A percentile compares a stretch with the other conserved stretches of the same genome.
These are phyloP conservation scores for Scotopteryx bipunctaria DNA, from an alignment of 2,888 invertebrate species.

Conservation along the genomic window DNA sequence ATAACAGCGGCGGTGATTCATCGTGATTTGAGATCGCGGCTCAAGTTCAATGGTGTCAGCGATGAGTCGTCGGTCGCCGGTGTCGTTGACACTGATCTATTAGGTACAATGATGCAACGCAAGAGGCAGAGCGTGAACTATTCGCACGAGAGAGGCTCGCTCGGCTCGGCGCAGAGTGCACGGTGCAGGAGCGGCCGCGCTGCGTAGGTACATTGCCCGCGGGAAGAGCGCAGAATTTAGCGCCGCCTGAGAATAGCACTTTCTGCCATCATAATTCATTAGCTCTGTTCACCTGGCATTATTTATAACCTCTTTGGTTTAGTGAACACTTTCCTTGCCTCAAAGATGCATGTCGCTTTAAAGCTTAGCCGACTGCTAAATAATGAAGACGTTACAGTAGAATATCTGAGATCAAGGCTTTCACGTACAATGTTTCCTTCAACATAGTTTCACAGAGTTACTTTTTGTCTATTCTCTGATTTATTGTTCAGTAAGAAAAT, in stretches of 20 bases:
- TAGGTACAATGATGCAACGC: constrained; percentile 67
- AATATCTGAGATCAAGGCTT: constrained; percentile 65
- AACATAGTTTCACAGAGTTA: constrained; percentile 46
- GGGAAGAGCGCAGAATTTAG: constrained; percentile 45
- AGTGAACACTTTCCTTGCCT: constrained; percentile 64
- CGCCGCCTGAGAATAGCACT: constrained; percentile 50
- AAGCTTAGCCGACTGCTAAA: constrained; percentile 39
- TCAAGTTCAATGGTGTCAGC: constrained; percentile 60
- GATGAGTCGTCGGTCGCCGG: constrained; percentile 61
- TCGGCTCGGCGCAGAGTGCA: constrained; percentile 29
- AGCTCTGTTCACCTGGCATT: constrained; percentile 67
- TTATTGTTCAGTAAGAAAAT: constrained; percentile 49
- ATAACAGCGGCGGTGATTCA: constrained; percentile 47
- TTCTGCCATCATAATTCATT: constrained; percentile 75
- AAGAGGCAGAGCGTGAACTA: constrained; percentile 67
- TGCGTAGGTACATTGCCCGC: constrained; percentile 52
- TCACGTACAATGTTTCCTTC: constrained; percentile 59
- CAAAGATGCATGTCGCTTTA: constrained; percentile 53
- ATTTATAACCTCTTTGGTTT: constrained; percentile 74
- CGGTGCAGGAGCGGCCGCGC: constrained; percentile 28
- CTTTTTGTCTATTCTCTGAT: constrained; percentile 48
- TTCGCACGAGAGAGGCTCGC: constrained; percentile 61
- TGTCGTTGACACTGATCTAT: constrained; percentile 69
- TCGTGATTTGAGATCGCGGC: constrained; percentile 42
- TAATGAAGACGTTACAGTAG: constrained; percentile 72